phyloP scores from a whole-genome alignment of 2,797 vertebrate genomes.

The Notoglanidium macrostoma region DNA sequence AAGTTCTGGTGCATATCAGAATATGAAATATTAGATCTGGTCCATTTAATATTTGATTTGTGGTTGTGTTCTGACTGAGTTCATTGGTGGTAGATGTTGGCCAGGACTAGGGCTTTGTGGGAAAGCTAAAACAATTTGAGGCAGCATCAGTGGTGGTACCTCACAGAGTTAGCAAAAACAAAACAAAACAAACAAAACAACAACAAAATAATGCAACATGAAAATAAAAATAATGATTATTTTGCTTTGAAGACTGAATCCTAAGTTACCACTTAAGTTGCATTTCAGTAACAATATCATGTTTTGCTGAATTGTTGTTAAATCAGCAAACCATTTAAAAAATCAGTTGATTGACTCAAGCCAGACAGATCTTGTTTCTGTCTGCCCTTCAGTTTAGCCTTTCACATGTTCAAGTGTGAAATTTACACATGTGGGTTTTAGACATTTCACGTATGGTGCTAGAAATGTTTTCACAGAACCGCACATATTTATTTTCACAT shows the following conservation, averaged over 20 bases:
- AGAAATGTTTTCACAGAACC: too few species aligned
- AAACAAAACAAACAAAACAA: too few species aligned
- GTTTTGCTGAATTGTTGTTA: background rate
- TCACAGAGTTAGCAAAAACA: too few species aligned
- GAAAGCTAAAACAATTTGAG: background rate
- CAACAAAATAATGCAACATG: too few species aligned
- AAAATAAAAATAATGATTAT: too few species aligned
- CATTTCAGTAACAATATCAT: background rate
- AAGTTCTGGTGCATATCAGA: background rate
- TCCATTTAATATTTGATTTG: background rate
- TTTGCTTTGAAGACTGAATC: background rate
- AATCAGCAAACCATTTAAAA: background rate
- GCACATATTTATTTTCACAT: background rate
- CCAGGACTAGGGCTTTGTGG: background rate
- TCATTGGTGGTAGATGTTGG: background rate
- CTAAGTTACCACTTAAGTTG: background rate
- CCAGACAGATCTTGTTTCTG: background rate
- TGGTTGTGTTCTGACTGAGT: background rate
- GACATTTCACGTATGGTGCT: background rate
- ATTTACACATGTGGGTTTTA: background rate
- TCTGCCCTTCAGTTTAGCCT: background rate
- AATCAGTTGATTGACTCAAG: background rate
- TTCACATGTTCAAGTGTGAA: background rate
- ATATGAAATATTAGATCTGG: background rate
- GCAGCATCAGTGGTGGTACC: too few species aligned